These are phyloP conservation scores for Melanophora roralis DNA, from an alignment of 2,888 invertebrate species.

Conservation along the genomic window DNA sequence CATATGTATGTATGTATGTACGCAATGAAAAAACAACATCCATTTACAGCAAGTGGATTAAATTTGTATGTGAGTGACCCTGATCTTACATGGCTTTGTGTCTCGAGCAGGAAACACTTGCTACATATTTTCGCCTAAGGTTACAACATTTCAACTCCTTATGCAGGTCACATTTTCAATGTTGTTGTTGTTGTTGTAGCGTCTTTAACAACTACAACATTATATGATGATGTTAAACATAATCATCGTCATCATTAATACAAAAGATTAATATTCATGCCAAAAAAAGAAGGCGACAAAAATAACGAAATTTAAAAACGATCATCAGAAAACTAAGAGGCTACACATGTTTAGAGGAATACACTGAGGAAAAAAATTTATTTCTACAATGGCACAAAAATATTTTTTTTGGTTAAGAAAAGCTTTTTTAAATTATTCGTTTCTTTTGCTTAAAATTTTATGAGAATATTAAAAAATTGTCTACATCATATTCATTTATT, in stretches of 20 bases:
- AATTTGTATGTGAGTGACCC: conserved; percentile 8
- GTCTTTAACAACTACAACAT: conserved; percentile 3
- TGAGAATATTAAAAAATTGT: too few relatives aligned
- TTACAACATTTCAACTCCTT: conserved; percentile 47
- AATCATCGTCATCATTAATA: background rate
- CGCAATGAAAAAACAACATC: background rate
- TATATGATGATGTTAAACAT: background rate
- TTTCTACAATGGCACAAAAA: too few relatives aligned
- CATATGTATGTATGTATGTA: background rate
- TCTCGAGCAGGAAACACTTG: conserved; percentile 58
- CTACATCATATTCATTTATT: too few relatives aligned
- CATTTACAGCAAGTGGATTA: conserved; percentile 66
- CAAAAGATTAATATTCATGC: background rate
- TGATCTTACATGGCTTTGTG: conserved; percentile 28
- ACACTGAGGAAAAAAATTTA: conserved; percentile 21
- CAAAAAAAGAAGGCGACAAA: conserved; percentile 60
- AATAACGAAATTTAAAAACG: conserved; percentile 66
- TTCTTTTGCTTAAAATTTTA: too few relatives aligned
- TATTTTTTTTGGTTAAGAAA: too few relatives aligned
- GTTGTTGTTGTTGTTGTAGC: background rate
- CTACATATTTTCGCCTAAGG: conserved; percentile 50
- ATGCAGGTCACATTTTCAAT: conserved; percentile 48
- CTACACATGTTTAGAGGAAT: background rate
- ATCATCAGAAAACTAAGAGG: conserved; percentile 52
- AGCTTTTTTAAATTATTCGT: too few relatives aligned